Conservation (phyloP, 2,797 vertebrate species). For the Tympanoctomys barrerae region DNA sequence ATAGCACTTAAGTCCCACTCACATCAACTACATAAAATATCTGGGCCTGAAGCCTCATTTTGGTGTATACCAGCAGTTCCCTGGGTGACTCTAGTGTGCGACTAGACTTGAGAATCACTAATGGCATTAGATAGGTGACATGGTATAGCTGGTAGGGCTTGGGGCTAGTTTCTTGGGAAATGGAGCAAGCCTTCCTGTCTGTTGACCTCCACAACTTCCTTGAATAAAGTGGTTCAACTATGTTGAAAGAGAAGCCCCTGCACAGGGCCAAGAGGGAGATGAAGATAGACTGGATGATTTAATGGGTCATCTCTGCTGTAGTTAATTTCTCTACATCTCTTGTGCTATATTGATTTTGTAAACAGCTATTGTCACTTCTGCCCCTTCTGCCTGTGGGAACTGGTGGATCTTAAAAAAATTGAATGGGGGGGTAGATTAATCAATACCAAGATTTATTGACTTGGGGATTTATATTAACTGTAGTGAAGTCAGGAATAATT, state of each 20-base stretch:
- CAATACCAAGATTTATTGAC: constrained; percentile 81
- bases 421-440: constrained; percentile 69
- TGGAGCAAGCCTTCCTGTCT: constrained; percentile 7
- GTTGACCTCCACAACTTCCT: constrained; percentile 51
- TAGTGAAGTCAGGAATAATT: constrained; percentile 72
- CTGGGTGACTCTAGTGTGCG: background rate
- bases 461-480: constrained; percentile 70
- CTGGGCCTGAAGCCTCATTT: background rate
- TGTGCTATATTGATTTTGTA: constrained; percentile 79
- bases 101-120: background rate
- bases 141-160: background rate
- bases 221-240: constrained; percentile 65
- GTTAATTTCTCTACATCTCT: constrained; percentile 80
- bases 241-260: constrained; percentile 43
- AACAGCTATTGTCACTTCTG: constrained; percentile 77
- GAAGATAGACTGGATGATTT: constrained; percentile 75
- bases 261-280: constrained; percentile 59
- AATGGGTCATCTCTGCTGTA: constrained; percentile 75
- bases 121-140: background rate
- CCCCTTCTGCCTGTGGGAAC: constrained; percentile 73
- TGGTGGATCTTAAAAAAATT: constrained; percentile 73
- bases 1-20: background rate
- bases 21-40: constrained; percentile 43
- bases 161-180: constrained; percentile 36
- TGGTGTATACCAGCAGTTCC: background rate